Evolutionary conservation across 2,888 invertebrate species (phyloP).

Genomic region (Ophraella communa): DNA sequence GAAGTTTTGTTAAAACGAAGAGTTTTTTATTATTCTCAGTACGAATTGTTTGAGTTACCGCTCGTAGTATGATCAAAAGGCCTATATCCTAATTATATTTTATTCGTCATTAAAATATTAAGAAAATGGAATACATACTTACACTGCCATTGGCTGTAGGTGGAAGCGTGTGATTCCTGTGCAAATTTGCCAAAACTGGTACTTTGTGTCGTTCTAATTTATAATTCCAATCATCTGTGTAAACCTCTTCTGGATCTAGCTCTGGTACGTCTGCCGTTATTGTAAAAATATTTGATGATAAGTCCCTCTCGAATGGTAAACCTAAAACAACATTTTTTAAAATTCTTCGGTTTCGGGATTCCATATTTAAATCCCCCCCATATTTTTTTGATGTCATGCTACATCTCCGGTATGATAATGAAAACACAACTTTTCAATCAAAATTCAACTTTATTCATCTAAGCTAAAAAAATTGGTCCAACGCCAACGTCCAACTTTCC

Average conservation of each 20-base stretch:
- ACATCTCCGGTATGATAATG: too few species aligned
- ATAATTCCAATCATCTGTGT: conserved; percentile 57
- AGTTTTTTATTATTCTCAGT: too few species aligned
- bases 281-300: conserved; percentile 23
- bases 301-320: conserved; percentile 41
- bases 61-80: too few species aligned
- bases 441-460: too few species aligned
- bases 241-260: conserved; percentile 44
- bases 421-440: too few species aligned
- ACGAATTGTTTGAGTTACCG: too few species aligned
- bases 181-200: conserved; percentile 49
- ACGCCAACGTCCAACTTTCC: too few species aligned
- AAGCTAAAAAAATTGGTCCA: too few species aligned
- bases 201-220: conserved; percentile 49
- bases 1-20: too few species aligned
- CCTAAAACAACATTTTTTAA: conserved; percentile 25
- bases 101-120: neutral
- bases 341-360: neutral
- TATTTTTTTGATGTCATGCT: too few species aligned
- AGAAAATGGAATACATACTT: conserved; percentile 52
- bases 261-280: conserved; percentile 20
- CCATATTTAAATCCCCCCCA: too few species aligned
- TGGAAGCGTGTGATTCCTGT: conserved; percentile 57
- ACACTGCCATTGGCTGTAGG: conserved; percentile 57
- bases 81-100: neutral